A percentile compares a stretch with the other conserved stretches of the same genome.
These are phyloP conservation scores for Forbesichthys papilliferus DNA, from an alignment of 2,113 vertebrate genomes.

Conservation along the genomic window DNA sequence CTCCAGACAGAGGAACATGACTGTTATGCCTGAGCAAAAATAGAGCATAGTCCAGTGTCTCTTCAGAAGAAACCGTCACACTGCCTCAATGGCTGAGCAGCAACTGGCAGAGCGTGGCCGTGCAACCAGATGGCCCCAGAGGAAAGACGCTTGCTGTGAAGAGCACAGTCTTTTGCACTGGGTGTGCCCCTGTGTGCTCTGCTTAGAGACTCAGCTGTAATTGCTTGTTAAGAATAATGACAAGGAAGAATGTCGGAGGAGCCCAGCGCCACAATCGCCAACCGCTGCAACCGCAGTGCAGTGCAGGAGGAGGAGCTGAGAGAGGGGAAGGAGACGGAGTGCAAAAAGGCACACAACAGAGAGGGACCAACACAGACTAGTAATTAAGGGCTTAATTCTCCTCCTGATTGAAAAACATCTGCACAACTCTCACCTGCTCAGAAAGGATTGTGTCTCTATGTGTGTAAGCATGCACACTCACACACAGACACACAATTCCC, in stretches of 20 bases:
- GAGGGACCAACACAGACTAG: conserved; percentile 20
- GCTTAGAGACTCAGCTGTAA: conserved; percentile 61
- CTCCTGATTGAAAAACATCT: conserved; percentile 57
- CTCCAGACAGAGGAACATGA: conserved; percentile 49
- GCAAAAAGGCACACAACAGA: conserved; percentile 4
- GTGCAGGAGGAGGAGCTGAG: conserved; percentile 35
- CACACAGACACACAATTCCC: background rate
- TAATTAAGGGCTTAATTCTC: conserved; percentile 72
- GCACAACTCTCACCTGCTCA: conserved; percentile 64
- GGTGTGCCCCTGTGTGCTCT: conserved; percentile 65
- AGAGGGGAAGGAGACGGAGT: background rate
- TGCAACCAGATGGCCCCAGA: conserved; percentile 43
- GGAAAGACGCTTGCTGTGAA: conserved; percentile 42
- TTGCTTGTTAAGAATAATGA: conserved; percentile 78
- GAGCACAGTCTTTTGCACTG: conserved; percentile 56
- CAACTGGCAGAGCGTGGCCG: conserved; percentile 24
- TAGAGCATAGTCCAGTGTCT: conserved; percentile 39
- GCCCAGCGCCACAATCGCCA: conserved; percentile 57
- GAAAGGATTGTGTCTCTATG: conserved; percentile 37
- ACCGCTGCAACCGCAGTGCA: conserved; percentile 60
- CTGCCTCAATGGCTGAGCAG: conserved; percentile 37
- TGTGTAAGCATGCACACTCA: background rate
- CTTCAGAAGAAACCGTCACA: conserved; percentile 9
- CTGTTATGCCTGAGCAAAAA: conserved; percentile 42
- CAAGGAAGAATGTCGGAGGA: conserved; percentile 66